Evolutionary conservation across 2,113 vertebrate species (phyloP), one percentile per base, ranked within the genome.

Genomic region (Gnathonemus echidnorhynchus): DNA sequence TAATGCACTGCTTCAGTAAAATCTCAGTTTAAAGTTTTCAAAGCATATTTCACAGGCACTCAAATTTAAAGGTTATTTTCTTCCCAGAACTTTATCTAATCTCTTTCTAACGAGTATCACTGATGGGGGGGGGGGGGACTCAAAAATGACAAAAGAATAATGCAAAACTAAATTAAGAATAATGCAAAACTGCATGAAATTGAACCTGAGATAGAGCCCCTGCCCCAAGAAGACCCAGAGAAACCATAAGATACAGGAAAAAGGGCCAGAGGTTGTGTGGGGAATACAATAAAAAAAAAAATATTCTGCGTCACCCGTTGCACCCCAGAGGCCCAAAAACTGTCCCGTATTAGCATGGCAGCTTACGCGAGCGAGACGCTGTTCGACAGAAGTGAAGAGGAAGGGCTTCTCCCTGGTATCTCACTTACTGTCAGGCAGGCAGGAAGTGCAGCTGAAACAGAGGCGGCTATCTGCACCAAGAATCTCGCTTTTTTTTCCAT

Each of bases 391-490:
- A 42, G 48, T 56, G 89, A 90, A 86, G 89, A 62, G 50, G 91
- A 92, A 89, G 93, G 95, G 93, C 92, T 95, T 93, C 95, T 95
- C 94, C 94, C 70, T 13, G 50, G 89, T 84, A 70, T 91, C 91
- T 90, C 92, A 93, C 93, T 94, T 90, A 35, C 87, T 80, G 91
- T 93, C 88, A 27, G 91, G 92, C 90, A 90, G 92, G 91, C 95
- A 96, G 96, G 96, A 96, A 96, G 96, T 95, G 93, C 94, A 91
- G 91, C 94, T 94, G 89, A 95, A 93, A 95, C 90, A 49, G 90
- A 95, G 92, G 93, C 94, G 92, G 95, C 95, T 95, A 95, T 96
- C 95, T 95, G 93, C 88, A 91, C 93, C 90, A 93, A 95, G 95
- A 95, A 86, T 92, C 93, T 93, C 5, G 3, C 48, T 56, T 92